Evolutionary conservation across 2,888 invertebrate species (phyloP).

Genomic region (Andricus curvator): DNA sequence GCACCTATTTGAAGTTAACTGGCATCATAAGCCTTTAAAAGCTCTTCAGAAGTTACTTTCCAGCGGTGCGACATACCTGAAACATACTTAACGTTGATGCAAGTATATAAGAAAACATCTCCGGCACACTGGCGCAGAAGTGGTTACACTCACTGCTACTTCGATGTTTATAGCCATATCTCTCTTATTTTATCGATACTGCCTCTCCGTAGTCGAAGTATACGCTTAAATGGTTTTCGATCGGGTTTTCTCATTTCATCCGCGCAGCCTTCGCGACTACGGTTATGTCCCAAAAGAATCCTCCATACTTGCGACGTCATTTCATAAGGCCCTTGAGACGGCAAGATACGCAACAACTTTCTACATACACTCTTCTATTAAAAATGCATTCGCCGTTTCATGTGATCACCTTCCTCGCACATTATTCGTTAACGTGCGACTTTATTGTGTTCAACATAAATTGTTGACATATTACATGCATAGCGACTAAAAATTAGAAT

Average conservation of each 20-base stretch:
- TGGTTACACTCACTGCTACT: background rate
- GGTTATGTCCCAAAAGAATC: background rate
- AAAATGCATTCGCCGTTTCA: background rate
- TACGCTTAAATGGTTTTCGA: conserved; percentile 1
- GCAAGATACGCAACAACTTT: background rate
- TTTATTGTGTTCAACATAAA: no score
- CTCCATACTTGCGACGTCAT: background rate
- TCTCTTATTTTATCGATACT: conserved; percentile 1
- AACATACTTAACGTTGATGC: background rate
- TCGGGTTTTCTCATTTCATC: background rate
- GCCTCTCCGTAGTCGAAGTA: background rate
- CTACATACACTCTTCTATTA: background rate
- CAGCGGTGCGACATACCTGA: background rate
- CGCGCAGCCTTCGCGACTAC: background rate
- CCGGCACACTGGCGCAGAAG: background rate
- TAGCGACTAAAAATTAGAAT: no score
- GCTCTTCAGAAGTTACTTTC: background rate
- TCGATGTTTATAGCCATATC: conserved; percentile 7
- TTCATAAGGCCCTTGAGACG: background rate
- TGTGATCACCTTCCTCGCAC: background rate
- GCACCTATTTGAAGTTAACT: background rate
- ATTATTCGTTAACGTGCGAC: no score
- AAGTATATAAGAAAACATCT: background rate
- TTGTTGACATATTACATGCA: no score
- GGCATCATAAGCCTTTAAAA: background rate